Percentiles rank a stretch among this genome's conserved stretches.
Evolutionary conservation across 2,888 invertebrate genomes (phyloP).

Genomic region (Stegophylla sp.): DNA sequence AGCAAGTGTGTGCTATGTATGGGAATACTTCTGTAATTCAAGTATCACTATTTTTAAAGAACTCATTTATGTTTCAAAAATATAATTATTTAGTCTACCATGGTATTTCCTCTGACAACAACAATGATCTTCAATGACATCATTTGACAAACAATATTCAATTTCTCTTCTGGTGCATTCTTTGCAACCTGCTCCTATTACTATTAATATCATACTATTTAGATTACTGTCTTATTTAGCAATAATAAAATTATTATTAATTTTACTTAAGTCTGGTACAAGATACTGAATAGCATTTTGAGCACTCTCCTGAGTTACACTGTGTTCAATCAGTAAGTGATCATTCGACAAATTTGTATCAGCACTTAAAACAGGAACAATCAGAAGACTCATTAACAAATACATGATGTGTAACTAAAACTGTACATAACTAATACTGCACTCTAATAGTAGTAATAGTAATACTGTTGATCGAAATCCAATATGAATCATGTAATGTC

Average conservation of each 20-base stretch:
- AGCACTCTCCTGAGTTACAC: constrained; percentile 32
- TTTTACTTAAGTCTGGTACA: constrained; percentile 61
- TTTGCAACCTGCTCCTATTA: constrained; percentile 69
- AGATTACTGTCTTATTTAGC: no score
- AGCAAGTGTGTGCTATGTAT: constrained; percentile 75
- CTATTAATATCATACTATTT: constrained; percentile 29
- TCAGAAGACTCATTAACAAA: constrained; percentile 17
- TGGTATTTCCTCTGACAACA: constrained; percentile 71
- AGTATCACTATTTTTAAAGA: constrained; percentile 39
- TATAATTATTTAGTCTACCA: constrained; percentile 64
- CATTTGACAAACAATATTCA: constrained; percentile 71
- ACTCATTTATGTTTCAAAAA: constrained; percentile 17
- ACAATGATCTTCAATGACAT: constrained; percentile 70
- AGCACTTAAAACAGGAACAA: constrained; percentile 5
- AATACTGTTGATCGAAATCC: constrained; percentile 2
- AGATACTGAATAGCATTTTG: constrained; percentile 32
- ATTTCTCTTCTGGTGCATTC: constrained; percentile 70
- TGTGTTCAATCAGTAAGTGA: constrained; percentile 49
- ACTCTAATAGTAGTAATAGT: background rate
- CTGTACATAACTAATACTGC: background rate
- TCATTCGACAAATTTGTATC: constrained; percentile 2
- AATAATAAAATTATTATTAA: background rate
- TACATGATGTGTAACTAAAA: constrained; percentile 15
- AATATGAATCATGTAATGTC: constrained; percentile 11
- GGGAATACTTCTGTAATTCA: constrained; percentile 71